Base-by-base conservation (phyloP, 1,140 invertebrate genomes). In the Ceratosolen solmsi region DNA sequence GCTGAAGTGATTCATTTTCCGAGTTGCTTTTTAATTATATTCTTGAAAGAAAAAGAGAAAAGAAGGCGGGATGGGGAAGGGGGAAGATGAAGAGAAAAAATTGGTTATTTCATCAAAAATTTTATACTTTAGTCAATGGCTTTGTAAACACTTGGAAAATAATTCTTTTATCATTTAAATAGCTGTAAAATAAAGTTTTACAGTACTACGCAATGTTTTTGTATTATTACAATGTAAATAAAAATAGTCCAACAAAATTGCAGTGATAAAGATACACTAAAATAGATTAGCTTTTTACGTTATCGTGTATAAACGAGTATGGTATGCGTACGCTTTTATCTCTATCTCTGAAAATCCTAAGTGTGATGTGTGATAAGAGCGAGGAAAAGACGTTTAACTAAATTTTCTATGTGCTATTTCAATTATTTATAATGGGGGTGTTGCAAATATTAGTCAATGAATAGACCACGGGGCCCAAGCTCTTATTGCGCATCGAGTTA, bases 261-360 rank as follows among this genome's bases (percentile, higher is more conserved):
- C 78, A 73, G 78, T 56, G 54, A 80, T 80, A 72, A 80, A 73
- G 20, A 30, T 30, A 36, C 54, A 58, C 17, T 46, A 63, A 73
- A 73, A 51, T 80, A 73, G 51, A 80, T 80, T 46, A 73, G 70
- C 70, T 80, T 46, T 73, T 72, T 72, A 25, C 20, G 38, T 73
- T 80, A 73, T 80, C 30, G 46, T 46, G 1, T 20, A 13, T 51
- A 1, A 27, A 65, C 41, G 63, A 1, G 17, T 54, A 33, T 49
- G 74, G 38, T 76, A 49, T 76, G 38, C 56, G 22, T 46, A 41
- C 46, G 15, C 54, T 79, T 70, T 71, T 79, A 70, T 79, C 63
- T 70, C n/a, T 71, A 41, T 56, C 77, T 70, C 15, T n/a, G 65
- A 71, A 58, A 22, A 56, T 71, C 33, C 63, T 33, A 71, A 49